Percentiles rank a stretch among this genome's conserved stretches.
phyloP scores from a whole-genome alignment of 2,113 vertebrate species.

The Halichoeres trimaculatus region DNA sequence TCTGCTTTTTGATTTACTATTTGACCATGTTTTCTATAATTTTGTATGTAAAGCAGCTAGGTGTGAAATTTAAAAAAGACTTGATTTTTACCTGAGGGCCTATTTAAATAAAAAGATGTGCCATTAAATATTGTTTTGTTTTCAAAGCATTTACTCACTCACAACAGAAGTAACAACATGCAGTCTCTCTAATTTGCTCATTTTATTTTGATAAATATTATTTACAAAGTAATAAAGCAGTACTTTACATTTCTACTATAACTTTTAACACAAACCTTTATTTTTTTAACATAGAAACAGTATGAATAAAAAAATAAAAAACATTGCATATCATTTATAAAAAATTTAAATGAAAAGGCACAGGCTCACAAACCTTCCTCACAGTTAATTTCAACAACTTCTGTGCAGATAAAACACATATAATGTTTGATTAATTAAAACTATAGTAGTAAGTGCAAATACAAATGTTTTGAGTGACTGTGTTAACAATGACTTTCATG shows the following conservation, averaged over 20 bases:
- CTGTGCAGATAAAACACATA: slow-evolving; percentile 25
- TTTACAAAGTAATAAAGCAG: slow-evolving; percentile 57
- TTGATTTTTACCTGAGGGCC: too few relatives aligned
- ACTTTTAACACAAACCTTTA: slow-evolving; percentile 25
- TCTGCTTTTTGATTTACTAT: too few relatives aligned
- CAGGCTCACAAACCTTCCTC: slow-evolving; percentile 23
- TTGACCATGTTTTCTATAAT: too few relatives aligned
- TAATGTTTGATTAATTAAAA: slow-evolving; percentile 14
- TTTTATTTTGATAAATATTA: slow-evolving; percentile 58
- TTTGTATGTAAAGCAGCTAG: too few relatives aligned
- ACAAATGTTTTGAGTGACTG: slow-evolving; percentile 5
- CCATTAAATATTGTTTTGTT: too few relatives aligned
- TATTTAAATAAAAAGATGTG: too few relatives aligned
- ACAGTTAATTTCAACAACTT: slow-evolving; percentile 3
- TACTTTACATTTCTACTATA: neutral
- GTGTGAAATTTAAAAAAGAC: too few relatives aligned
- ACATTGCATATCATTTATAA: slow-evolving; percentile 46
- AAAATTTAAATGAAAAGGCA: slow-evolving; percentile 42
- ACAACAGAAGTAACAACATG: neutral
- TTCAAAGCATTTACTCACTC: too few relatives aligned
- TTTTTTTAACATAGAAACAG: slow-evolving; percentile 21
- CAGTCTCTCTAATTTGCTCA: neutral
- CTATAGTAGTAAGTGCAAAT: slow-evolving; percentile 26
- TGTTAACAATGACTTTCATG: slow-evolving; percentile 1
- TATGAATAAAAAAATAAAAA: slow-evolving; percentile 53